Conservation (phyloP, 2,113 vertebrate genomes). For the Sialia sialis region DNA sequence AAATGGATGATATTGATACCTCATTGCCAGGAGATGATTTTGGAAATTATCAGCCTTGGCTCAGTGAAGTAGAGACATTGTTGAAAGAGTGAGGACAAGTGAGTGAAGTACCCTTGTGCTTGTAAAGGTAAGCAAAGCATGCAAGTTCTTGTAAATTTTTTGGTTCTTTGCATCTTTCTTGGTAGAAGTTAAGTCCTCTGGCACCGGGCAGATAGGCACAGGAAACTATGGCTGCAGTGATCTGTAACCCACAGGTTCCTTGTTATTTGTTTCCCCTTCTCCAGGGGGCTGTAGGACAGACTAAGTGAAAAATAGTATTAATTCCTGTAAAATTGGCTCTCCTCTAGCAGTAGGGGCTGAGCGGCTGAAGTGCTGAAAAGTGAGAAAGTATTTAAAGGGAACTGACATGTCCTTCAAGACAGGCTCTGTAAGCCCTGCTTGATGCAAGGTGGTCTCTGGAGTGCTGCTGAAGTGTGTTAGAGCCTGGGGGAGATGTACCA, state of each 20-base stretch:
- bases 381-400: neutral
- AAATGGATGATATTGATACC: neutral
- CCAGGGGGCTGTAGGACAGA: neutral
- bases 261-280: neutral
- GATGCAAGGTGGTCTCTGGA: neutral
- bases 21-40: neutral
- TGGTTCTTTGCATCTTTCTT: neutral
- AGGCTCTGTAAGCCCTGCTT: neutral
- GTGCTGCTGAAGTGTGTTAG: neutral
- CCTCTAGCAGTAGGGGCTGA: neutral
- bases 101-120: neutral
- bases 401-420: neutral
- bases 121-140: rapidly evolving
- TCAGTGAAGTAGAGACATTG: neutral
- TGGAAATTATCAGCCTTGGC: neutral
- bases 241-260: neutral
- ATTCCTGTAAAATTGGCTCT: neutral
- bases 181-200: neutral
- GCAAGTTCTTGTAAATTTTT: neutral
- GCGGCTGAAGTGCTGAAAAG: neutral
- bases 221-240: neutral
- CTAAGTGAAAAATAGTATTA: neutral
- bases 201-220: neutral
- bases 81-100: neutral
- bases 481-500: neutral